Percentiles rank a stretch among this genome's conserved stretches.
Conservation (phyloP, 2,888 invertebrate species). For the Mimas tiliae region DNA sequence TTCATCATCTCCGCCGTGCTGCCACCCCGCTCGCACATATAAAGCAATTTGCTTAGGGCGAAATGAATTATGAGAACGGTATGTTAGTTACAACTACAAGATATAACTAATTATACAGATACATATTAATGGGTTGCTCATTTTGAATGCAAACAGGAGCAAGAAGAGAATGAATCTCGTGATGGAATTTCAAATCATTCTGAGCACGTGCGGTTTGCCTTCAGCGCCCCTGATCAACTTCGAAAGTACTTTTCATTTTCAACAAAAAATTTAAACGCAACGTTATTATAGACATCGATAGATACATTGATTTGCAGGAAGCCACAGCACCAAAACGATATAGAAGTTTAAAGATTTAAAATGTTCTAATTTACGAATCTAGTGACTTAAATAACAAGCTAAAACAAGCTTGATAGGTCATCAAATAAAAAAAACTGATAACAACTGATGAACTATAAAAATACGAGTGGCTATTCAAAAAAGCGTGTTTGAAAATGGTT, state of each 20-base stretch:
- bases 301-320: not conserved
- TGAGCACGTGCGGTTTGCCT: slow-evolving; percentile 68
- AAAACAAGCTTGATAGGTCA: not conserved
- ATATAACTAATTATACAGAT: slow-evolving; percentile 8
- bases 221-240: slow-evolving; percentile 61
- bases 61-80: slow-evolving; percentile 50
- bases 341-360: not conserved
- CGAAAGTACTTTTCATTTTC: not conserved
- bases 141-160: slow-evolving; percentile 61
- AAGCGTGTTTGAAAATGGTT: too few relatives aligned
- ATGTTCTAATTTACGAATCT: not conserved
- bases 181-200: slow-evolving; percentile 53
- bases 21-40: slow-evolving; percentile 44
- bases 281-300: not conserved
- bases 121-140: slow-evolving; percentile 40
- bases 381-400: not conserved
- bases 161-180: slow-evolving; percentile 46
- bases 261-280: not conserved
- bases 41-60: slow-evolving; percentile 48
- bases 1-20: not conserved
- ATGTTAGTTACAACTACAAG: not conserved
- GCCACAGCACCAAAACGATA: not conserved
- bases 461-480: too few relatives aligned
- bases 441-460: not conserved
- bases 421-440: not conserved